A percentile compares a stretch with the other conserved stretches of the same genome.
Evolutionary conservation across 2,888 invertebrate genomes (phyloP).

Genomic region (Netelia fuscicornis): DNA sequence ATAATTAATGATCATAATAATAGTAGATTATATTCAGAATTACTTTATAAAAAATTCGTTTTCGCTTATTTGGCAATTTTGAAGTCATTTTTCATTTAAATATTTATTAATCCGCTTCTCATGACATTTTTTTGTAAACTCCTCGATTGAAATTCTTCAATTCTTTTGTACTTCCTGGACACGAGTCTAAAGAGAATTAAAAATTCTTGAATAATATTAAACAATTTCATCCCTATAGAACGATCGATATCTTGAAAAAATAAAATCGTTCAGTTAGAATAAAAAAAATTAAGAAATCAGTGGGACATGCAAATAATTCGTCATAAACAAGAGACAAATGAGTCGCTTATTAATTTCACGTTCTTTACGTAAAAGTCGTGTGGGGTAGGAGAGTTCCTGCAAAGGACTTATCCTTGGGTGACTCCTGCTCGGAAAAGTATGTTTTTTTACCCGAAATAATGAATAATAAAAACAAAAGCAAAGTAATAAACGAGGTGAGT

Average conservation of each 20-base stretch:
- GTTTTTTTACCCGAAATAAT: slow-evolving; percentile 58
- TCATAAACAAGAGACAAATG: background rate
- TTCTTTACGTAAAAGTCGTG: slow-evolving; percentile 36
- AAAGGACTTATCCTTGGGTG: slow-evolving; percentile 33
- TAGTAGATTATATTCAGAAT: too few species aligned
- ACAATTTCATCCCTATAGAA: background rate
- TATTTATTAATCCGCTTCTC: background rate
- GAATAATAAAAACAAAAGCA: background rate
- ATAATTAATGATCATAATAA: too few species aligned
- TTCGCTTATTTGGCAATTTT: too few species aligned
- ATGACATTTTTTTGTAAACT: too few species aligned
- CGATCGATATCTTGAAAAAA: slow-evolving; percentile 27
- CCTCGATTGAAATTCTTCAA: background rate
- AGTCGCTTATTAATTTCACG: slow-evolving; percentile 48
- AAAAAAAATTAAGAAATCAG: background rate
- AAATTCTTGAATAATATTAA: background rate
- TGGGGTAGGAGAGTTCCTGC: slow-evolving; percentile 39
- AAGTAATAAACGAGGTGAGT: slow-evolving; percentile 9
- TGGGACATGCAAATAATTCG: background rate
- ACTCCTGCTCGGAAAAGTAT: slow-evolving; percentile 38
- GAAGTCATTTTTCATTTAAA: too few species aligned
- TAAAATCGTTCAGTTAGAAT: slow-evolving; percentile 10
- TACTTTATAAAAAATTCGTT: too few species aligned
- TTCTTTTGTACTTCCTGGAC: background rate
- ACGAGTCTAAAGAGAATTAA: background rate